Percentiles rank a stretch among this genome's conserved stretches.
These are phyloP conservation scores for Eunapius fragilis DNA, from an alignment of 37 sponge, comb jelly and placozoan species.

Conservation along the genomic window DNA sequence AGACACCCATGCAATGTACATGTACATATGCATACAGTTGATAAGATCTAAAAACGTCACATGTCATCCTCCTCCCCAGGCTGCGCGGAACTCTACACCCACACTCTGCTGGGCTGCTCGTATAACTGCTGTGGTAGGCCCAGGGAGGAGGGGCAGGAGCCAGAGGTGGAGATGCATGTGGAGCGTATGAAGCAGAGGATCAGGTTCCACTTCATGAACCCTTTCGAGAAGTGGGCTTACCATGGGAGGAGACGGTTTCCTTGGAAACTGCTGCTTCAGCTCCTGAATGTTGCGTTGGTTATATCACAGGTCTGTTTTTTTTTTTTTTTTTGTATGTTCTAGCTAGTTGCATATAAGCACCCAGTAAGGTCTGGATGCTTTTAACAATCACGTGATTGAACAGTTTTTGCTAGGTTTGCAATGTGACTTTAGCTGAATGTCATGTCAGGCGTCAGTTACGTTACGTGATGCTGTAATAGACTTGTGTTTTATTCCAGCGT, in stretches of 20 bases:
- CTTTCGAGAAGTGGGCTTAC: conserved; percentile 88
- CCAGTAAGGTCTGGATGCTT: too few relatives aligned
- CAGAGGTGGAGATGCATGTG: conserved; percentile 17
- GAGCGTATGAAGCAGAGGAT: conserved; percentile 56
- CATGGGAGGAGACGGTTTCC: conserved; percentile 65
- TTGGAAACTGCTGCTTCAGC: conserved; percentile 87
- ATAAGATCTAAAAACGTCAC: neutral
- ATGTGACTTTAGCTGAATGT: too few relatives aligned
- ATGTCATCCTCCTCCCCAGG: conserved; percentile 9
- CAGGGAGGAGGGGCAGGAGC: neutral
- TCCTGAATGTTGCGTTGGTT: conserved; percentile 63
- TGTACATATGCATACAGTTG: neutral
- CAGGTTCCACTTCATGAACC: conserved; percentile 90
- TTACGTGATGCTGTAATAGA: too few relatives aligned
- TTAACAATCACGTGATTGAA: too few relatives aligned
- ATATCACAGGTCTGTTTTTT: conserved; percentile 74
- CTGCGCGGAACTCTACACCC: conserved; percentile 19
- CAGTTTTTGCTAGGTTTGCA: too few relatives aligned
- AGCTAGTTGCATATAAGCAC: too few relatives aligned
- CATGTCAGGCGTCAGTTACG: too few relatives aligned
- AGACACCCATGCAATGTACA: neutral
- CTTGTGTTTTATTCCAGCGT: too few relatives aligned
- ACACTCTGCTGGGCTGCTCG: conserved; percentile 43
- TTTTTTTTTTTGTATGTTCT: too few relatives aligned
- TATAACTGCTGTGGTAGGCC: neutral